Conservation (phyloP, 2,888 invertebrate species). For the Dastarcus helophoroides region DNA sequence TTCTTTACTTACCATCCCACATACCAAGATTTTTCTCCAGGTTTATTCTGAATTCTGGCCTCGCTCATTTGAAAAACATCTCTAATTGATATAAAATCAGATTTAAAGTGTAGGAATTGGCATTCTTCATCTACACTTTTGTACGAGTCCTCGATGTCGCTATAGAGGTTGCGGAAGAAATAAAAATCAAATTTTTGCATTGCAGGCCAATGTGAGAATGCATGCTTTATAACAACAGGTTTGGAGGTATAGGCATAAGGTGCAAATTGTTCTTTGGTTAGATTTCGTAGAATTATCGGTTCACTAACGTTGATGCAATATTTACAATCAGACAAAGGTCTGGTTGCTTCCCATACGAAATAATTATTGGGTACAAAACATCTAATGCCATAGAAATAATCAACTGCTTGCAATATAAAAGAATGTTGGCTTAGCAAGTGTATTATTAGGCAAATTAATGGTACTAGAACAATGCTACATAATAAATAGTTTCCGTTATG, state of each 20-base stretch:
- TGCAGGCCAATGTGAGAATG: constrained; percentile 68
- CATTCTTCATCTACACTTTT: constrained; percentile 69
- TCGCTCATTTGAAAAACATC: constrained; percentile 70
- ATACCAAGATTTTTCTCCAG: constrained; percentile 68
- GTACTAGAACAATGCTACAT: too few species aligned
- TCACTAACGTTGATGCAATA: constrained; percentile 60
- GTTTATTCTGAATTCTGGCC: constrained; percentile 48
- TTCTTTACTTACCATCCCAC: constrained; percentile 70
- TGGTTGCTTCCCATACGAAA: constrained; percentile 74
- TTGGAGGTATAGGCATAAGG: constrained; percentile 65
- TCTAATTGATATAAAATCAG: constrained; percentile 60
- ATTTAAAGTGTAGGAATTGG: constrained; percentile 78
- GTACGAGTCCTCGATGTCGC: constrained; percentile 55
- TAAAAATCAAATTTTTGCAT: constrained; percentile 52
- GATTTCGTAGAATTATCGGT: constrained; percentile 56
- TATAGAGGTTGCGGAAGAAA: constrained; percentile 59
- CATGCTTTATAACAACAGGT: constrained; percentile 70
- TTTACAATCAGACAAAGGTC: constrained; percentile 70
- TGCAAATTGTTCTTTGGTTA: constrained; percentile 56
- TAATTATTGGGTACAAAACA: constrained; percentile 77
- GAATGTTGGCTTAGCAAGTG: too few species aligned
- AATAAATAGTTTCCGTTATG: too few species aligned
- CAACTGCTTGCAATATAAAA: too few species aligned
- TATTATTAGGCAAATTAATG: too few species aligned
- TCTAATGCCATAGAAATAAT: too few species aligned